phyloP scores from a whole-genome alignment of 1,140 invertebrate genomes.

The Drosophila biarmipes region DNA sequence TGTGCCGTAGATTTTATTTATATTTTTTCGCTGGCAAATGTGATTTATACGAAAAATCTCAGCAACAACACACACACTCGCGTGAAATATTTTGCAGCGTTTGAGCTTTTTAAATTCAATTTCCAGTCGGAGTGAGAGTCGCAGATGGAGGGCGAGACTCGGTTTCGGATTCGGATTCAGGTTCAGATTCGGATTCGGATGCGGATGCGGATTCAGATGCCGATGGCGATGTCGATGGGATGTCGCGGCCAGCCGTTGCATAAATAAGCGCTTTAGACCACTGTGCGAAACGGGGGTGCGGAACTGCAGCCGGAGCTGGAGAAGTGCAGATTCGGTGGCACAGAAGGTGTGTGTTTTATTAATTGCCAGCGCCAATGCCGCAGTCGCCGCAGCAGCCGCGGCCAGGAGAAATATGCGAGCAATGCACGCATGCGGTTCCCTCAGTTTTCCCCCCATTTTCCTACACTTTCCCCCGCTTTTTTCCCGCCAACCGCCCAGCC shows the following conservation, averaged over 20 bases:
- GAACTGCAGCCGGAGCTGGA: neutral
- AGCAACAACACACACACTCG: slow-evolving; percentile 28
- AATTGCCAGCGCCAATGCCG: slow-evolving; percentile 70
- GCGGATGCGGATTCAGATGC: neutral
- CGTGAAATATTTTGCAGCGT: slow-evolving; percentile 73
- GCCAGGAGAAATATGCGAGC: slow-evolving; percentile 67
- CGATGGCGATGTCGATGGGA: slow-evolving; percentile 35
- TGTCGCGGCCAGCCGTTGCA: slow-evolving; percentile 56
- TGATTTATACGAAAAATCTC: slow-evolving; percentile 78
- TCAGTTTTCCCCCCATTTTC: slow-evolving; percentile 1
- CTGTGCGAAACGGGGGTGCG: slow-evolving; percentile 48
- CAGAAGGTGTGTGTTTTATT: slow-evolving; percentile 81
- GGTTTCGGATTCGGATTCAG: neutral
- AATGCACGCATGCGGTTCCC: slow-evolving; percentile 74
- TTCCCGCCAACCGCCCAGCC: neutral
- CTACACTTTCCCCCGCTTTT: neutral
- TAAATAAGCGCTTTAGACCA: slow-evolving; percentile 77
- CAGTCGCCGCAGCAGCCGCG: slow-evolving; percentile 56
- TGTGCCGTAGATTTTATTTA: slow-evolving; percentile 61
- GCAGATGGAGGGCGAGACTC: neutral
- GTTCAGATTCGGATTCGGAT: neutral
- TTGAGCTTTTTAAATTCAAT: slow-evolving; percentile 77
- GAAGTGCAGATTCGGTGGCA: slow-evolving; percentile 25
- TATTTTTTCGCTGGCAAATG: slow-evolving; percentile 69
- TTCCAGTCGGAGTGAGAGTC: slow-evolving; percentile 32